Base-by-base conservation (phyloP, 2,888 invertebrate species). In the Melipona beecheii region DNA sequence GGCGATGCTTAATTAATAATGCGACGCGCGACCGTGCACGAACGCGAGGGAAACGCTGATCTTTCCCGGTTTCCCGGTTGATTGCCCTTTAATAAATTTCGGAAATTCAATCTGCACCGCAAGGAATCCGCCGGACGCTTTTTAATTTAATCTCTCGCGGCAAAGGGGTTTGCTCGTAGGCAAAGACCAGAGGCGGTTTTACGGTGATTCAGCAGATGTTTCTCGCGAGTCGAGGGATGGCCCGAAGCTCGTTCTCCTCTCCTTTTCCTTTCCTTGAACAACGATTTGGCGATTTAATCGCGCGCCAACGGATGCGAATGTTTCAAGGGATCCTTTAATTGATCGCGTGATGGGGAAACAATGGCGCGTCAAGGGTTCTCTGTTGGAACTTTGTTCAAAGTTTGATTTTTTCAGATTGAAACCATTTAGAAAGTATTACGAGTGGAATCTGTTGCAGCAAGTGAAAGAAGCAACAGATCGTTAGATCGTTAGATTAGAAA, bases 61-160 rank as follows among this genome's bases (percentile, higher is more conserved):
- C 72, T 43, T 50, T 36, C 66, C 65, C 60, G 24, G 17, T 58
- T 58, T 54, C n/a, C 54, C 49, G 52, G 9, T 43, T 83, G 70
- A 80, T 83, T 75, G 66, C 81, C 66, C 21, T 69, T 66, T 81
- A 81, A 81, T 83, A 71, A 81, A 81, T 81, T 72, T 73, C 58
- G 56, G 64, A 72, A 76, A 81, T 81, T 68, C 75, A 62, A 71
- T 43, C 56, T 21, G 50, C 71, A 52, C 31, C 69, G n/a, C n/a
- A 62, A 58, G 54, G 58, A 64, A 58, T 64, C 54, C 43, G 36
- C 50, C 31, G 36, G 54, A 76, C 58, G 74, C 60, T 82, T 84
- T 83, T 84, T 83, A 84, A 84, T 83, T 83, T 78, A 78, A 82
- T 78, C 83, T 60, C 17, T 50, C 21, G 19, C 21, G 62, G 64